Conservation (phyloP, 2,113 vertebrate genomes). For the Epinephelus lanceolatus region DNA sequence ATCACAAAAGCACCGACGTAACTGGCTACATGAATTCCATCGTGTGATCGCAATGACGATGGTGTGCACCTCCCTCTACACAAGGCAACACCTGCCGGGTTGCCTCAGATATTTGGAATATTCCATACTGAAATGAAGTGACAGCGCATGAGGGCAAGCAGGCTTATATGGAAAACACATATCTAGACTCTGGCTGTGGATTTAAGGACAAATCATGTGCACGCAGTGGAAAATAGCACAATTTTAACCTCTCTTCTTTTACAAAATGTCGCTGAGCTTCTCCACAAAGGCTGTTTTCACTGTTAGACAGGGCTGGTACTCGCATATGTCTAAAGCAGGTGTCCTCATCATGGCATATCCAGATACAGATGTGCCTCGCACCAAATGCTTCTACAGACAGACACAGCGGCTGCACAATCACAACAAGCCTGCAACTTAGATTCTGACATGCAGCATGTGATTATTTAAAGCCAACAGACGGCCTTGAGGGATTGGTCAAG, state of each 20-base stretch:
- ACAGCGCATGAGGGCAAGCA: not conserved
- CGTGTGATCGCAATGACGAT: not conserved
- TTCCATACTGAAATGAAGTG: not conserved
- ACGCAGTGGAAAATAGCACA: not conserved
- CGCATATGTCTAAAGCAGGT: constrained; percentile 38
- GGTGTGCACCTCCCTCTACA: constrained; percentile 6
- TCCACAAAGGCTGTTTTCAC: constrained; percentile 16
- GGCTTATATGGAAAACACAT: constrained; percentile 21
- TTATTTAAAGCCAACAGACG: constrained; percentile 16
- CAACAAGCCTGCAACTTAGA: constrained; percentile 41
- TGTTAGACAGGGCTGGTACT: not conserved
- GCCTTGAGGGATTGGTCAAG: constrained; percentile 1
- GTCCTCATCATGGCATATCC: constrained; percentile 29
- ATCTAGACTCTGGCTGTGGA: constrained; percentile 1
- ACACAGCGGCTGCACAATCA: not conserved
- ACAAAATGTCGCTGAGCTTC: not conserved
- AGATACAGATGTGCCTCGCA: constrained; percentile 17
- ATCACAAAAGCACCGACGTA: constrained; percentile 15
- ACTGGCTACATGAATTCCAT: not conserved
- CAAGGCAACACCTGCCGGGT: constrained; percentile 22
- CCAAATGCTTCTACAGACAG: constrained; percentile 18
- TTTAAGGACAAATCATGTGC: constrained; percentile 1
- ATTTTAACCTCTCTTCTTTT: not conserved
- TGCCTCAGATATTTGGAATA: not conserved
- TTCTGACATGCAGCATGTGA: constrained; percentile 32